A percentile compares a stretch with the other conserved stretches of the same genome.
Evolutionary conservation across 2,113 vertebrate genomes (phyloP).

Genomic region (Pedionomus torquatus): DNA sequence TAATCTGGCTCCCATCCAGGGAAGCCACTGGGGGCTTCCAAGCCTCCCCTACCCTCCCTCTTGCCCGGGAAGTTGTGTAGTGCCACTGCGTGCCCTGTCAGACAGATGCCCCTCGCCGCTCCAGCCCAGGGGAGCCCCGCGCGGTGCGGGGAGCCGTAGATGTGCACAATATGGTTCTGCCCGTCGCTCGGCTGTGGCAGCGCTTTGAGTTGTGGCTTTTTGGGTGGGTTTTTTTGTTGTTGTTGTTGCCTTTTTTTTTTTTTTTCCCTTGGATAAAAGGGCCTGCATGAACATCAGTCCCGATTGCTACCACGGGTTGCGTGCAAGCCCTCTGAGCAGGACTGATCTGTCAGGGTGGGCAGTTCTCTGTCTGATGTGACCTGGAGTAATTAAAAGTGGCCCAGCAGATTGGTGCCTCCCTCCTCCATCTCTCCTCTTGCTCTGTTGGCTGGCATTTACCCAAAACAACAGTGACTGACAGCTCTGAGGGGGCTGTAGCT

Average conservation of each 20-base stretch:
- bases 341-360: constrained; percentile 9
- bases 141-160: rapidly evolving
- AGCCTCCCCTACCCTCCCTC: neutral
- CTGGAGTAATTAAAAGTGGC: constrained; percentile 10
- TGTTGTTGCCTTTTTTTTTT: no score
- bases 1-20: constrained; percentile 24
- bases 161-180: constrained; percentile 2
- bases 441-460: constrained; percentile 4
- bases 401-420: neutral
- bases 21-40: neutral
- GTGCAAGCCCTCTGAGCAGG: neutral
- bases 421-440: neutral
- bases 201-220: neutral
- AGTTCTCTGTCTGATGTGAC: constrained; percentile 5
- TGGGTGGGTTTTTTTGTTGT: no score
- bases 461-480: neutral
- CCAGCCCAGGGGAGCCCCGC: neutral
- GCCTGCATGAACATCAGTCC: neutral
- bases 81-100: neutral
- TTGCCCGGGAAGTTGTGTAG: neutral
- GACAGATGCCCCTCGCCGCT: neutral
- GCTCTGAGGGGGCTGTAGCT: neutral
- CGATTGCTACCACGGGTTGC: neutral
- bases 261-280: neutral
- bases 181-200: neutral